Evolutionary conservation across 2,113 vertebrate genomes (phyloP).

Genomic region (Alosa alosa): DNA sequence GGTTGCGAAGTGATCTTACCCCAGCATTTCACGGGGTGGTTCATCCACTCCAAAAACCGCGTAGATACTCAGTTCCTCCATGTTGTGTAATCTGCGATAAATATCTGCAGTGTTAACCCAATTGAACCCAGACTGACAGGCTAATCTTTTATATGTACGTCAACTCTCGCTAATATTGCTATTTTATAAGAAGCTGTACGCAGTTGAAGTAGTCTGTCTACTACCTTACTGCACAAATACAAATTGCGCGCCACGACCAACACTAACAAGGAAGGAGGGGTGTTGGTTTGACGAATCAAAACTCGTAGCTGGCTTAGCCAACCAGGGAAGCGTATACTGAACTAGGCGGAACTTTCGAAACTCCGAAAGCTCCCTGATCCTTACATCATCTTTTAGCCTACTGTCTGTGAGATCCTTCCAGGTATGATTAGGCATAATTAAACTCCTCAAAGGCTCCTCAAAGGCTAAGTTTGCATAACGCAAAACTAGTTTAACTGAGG

Average conservation of each 20-base stretch:
- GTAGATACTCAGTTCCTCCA: slow-evolving; percentile 69
- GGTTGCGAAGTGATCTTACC: slow-evolving; percentile 50
- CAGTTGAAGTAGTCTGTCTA: not conserved
- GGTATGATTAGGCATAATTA: too few species aligned
- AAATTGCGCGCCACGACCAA: not conserved
- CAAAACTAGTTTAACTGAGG: too few species aligned
- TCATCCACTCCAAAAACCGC: slow-evolving; percentile 63
- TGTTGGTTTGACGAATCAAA: not conserved
- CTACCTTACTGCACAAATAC: not conserved
- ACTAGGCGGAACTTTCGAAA: not conserved
- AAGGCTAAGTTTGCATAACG: too few species aligned
- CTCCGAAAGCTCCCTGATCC: too few species aligned
- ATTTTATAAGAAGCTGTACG: not conserved
- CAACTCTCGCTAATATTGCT: not conserved
- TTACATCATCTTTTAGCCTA: too few species aligned
- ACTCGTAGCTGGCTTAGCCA: not conserved
- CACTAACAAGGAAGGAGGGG: slow-evolving; percentile 4
- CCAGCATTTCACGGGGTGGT: slow-evolving; percentile 62
- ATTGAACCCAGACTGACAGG: not conserved
- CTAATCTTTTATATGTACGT: not conserved
- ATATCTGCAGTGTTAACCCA: not conserved
- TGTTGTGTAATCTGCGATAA: slow-evolving; percentile 26
- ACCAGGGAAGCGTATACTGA: slow-evolving; percentile 3
- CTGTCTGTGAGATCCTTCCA: too few species aligned
- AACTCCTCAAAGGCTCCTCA: too few species aligned